These are phyloP conservation scores for Tetropium fuscum DNA, from an alignment of 2,888 invertebrate species.

Conservation along the genomic window DNA sequence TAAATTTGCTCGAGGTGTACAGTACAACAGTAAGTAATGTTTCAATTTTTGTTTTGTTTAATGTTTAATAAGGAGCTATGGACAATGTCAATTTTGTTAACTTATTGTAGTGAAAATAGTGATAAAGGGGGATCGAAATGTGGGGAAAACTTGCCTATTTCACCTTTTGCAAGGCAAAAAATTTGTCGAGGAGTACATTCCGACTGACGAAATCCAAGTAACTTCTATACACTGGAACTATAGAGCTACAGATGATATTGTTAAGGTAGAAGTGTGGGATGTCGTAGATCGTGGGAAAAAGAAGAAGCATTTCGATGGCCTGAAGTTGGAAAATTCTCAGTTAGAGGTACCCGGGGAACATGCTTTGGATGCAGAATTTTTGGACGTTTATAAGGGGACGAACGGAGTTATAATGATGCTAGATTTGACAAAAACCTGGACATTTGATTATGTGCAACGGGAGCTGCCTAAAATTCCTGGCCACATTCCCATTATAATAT, in stretches of 20 bases:
- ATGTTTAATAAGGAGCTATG: not conserved
- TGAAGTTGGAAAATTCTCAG: constrained; percentile 82
- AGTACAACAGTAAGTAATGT: constrained; percentile 94
- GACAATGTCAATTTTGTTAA: not conserved
- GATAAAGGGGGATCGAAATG: constrained; percentile 95
- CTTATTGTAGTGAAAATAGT: constrained; percentile 91
- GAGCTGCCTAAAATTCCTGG: constrained; percentile 85
- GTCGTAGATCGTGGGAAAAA: constrained; percentile 93
- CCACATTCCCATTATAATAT: constrained; percentile 85
- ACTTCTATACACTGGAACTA: constrained; percentile 97
- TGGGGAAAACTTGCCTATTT: constrained; percentile 93
- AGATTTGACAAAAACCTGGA: constrained; percentile 97
- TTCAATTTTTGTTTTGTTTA: not conserved
- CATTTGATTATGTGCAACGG: constrained; percentile 93
- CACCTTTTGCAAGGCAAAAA: constrained; percentile 90
- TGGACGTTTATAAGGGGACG: constrained; percentile 96
- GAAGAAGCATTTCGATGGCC: constrained; percentile 78
- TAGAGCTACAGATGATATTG: constrained; percentile 94
- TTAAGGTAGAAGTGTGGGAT: constrained; percentile 99
- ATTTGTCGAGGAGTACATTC: constrained; percentile 92
- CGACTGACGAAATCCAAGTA: constrained; percentile 97
- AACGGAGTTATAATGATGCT: constrained; percentile 94
- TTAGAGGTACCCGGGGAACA: constrained; percentile 75
- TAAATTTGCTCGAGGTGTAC: constrained; percentile 95
- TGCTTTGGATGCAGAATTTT: constrained; percentile 91